Evolutionary conservation across 2,113 vertebrate genomes (phyloP).

Genomic region (Ctenomys sociabilis): DNA sequence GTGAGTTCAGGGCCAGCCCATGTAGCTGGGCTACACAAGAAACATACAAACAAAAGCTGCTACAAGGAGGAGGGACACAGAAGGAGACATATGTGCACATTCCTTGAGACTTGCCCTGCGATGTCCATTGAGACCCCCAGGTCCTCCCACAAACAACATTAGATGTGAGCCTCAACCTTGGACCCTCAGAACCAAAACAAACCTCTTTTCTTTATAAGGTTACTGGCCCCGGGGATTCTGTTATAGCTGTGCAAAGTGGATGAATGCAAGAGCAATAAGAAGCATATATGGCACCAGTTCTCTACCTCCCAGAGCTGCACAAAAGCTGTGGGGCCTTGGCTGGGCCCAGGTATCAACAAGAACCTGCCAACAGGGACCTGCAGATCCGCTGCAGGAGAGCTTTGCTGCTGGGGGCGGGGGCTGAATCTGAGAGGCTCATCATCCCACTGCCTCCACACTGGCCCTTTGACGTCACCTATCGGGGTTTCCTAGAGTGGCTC

Average conservation of each 20-base stretch:
- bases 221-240: neutral
- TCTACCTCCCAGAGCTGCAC: neutral
- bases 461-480: neutral
- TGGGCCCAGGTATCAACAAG: neutral
- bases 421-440: neutral
- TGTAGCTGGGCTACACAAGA: neutral
- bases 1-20: neutral
- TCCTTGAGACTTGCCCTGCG: neutral
- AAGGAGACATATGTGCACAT: neutral
- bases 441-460: neutral
- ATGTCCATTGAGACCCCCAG: neutral
- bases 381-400: neutral
- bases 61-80: neutral
- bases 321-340: neutral
- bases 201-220: neutral
- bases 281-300: neutral
- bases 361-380: neutral
- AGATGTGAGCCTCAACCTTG: neutral
- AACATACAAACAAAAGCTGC: neutral
- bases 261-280: neutral
- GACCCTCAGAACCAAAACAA: neutral
- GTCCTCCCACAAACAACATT: neutral
- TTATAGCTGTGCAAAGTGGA: neutral
- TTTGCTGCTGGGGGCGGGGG: neutral
- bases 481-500: neutral